Evolutionary conservation across 2,113 vertebrate species (phyloP), one percentile per base, ranked within the genome.

Genomic region (Eubucco bourcierii): DNA sequence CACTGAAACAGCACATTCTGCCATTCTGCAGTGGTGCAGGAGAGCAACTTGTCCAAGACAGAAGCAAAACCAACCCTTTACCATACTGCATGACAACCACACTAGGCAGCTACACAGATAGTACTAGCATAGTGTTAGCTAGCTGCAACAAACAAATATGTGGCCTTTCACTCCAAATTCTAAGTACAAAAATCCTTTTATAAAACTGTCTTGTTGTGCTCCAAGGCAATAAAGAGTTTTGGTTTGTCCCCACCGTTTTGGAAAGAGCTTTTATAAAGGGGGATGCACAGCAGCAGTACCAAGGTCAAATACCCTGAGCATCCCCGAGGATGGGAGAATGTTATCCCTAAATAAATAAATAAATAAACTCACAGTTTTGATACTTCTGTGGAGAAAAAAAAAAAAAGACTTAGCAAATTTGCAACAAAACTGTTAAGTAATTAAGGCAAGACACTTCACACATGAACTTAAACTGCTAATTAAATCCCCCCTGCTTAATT

Each of bases 401-500:
- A 97, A 93, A 97, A 97, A 97, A 52, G 50, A 93, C 95, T 96
- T 97, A 97, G 91, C 97, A 98, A 98, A 98, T 98, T 98, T 97
- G 97, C 98, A 97, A 97, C 97, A 97, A 98, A 98, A 98, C 98
- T 98, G 98, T 98, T 98, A 98, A 98, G 98, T 98, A 98, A 98
- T 98, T 98, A 98, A 98, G 95, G 96, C 96, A 97, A 97, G 97
- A 97, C 96, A 97, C 96, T 98, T 98, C 98, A 97, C 98, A 98
- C 98, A 98, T 98, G 98, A 98, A 98, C 97, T 98, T 97, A 98
- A 98, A 98, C 97, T 98, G 98, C 98, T 98, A 98, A 98, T 98
- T 98, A 98, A 98, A 98, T 98, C 97, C 96, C 97, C 97, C 97
- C 97, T 96, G 98, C 98, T 98, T 98, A 98, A 98, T 98, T 98